Base-by-base conservation (phyloP, 2,888 invertebrate species). In the Macrophya alboannulata region DNA sequence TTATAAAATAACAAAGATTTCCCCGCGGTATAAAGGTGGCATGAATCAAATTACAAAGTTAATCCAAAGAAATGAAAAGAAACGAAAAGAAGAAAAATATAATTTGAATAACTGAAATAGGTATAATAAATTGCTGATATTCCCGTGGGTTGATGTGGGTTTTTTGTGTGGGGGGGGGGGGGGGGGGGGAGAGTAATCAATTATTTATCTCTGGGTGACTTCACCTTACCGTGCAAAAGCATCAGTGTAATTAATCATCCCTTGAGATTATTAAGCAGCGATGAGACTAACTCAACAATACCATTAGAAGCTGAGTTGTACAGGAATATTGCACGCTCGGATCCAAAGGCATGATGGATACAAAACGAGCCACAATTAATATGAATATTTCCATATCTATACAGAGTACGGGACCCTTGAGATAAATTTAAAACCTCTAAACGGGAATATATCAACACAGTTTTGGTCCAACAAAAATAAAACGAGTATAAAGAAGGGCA, bases 171-270 rank as follows among this genome's bases (percentile, higher is more conserved):
- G 12, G 31, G 31, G 37, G 15, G 6, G 31, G 31, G 4, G 37
- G 17, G 55, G 77, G 48, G 12, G 31, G 31, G n/a, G 15, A 8
- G 62, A 6, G 76, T 59, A 76, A 84, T 84, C 62, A 84, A 84
- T 84, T 84, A 84, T 59, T 76, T 84, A 84, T 84, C 76, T 84
- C 84, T 1, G 59, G 84, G 59, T 62, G 72, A 84, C 40, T 84
- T 76, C 51, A n/a, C 84, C 84, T 43, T 25, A 55, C 72, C 84
- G 15, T 84, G 59, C 25, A 74, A 59, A 62, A 48, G 74, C 59
- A 84, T 51, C 74, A 15, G 15, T 40, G 59, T 59, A 84, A 84
- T 84, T 76, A 76, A 84, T 84, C 74, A 45, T 74, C 84, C 48
- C 31, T 77, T 37, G 55, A 55, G 77, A 48, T 51, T 77, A 77